phyloP scores from a whole-genome alignment of 2,888 invertebrate genomes.

The Eutolmus rufibarbis region DNA sequence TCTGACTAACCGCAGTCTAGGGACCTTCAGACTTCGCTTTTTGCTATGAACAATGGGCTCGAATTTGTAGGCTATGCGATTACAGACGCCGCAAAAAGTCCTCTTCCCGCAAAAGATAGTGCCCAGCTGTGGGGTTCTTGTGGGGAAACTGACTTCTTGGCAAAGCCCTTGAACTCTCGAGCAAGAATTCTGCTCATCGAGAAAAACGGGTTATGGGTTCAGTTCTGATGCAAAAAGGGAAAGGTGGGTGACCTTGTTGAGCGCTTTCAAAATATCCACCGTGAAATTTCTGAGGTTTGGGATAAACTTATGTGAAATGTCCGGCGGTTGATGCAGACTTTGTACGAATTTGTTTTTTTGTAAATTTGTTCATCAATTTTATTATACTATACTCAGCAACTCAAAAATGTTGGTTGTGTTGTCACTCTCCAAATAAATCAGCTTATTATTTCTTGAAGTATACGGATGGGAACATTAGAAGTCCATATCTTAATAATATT shows the following conservation, averaged over 20 bases:
- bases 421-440: too few relatives aligned
- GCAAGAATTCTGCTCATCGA: background rate
- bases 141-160: background rate
- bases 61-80: background rate
- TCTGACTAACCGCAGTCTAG: background rate
- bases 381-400: too few relatives aligned
- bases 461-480: too few relatives aligned
- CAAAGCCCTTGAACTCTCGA: background rate
- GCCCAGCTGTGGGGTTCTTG: background rate
- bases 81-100: background rate
- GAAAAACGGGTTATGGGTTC: background rate
- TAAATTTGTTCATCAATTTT: too few relatives aligned
- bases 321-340: too few relatives aligned
- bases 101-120: background rate
- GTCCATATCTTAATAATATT: too few relatives aligned
- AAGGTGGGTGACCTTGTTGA: background rate
- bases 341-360: too few relatives aligned
- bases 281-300: background rate
- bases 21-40: background rate
- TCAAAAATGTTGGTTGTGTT: too few relatives aligned
- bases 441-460: too few relatives aligned
- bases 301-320: too few relatives aligned
- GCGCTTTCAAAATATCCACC: background rate
- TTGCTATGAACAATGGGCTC: background rate
- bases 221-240: background rate